Percentiles rank a stretch among this genome's conserved stretches.
phyloP scores from a whole-genome alignment of 2,113 vertebrate species.

The Phainopepla nitens region DNA sequence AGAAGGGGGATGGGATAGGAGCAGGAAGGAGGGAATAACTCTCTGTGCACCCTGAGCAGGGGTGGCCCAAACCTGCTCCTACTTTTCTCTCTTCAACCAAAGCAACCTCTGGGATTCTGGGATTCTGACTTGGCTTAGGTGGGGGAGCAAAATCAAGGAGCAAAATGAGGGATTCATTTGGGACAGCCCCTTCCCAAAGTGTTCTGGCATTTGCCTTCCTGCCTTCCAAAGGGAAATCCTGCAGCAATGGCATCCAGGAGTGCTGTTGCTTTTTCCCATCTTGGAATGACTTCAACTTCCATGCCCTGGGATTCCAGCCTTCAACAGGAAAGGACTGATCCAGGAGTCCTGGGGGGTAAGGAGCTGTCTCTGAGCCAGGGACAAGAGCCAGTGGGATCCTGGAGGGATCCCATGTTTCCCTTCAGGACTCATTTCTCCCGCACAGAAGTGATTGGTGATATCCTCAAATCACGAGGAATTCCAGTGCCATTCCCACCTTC shows the following conservation, averaged over 20 bases:
- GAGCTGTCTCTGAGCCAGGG: not conserved
- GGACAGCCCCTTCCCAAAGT: not conserved
- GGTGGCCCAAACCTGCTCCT: not conserved
- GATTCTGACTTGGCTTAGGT: not conserved
- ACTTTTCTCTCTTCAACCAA: not conserved
- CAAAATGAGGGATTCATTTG: not conserved
- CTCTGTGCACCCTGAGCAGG: not conserved
- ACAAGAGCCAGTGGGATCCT: not conserved
- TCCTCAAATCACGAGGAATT: not conserved
- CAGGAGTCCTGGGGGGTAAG: not conserved
- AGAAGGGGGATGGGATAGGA: not conserved
- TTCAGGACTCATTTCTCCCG: not conserved
- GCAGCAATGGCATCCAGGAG: not conserved
- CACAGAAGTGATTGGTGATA: rapidly evolving
- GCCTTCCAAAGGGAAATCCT: not conserved
- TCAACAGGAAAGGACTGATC: not conserved
- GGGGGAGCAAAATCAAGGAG: not conserved
- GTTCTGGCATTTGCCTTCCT: not conserved
- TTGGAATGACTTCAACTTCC: not conserved
- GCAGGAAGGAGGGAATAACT: not conserved
- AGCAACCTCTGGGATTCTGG: not conserved
- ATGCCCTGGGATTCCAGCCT: not conserved
- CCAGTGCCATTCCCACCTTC: not conserved
- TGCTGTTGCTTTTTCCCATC: rapidly evolving
- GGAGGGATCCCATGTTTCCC: not conserved